Evolutionary conservation across 2,797 vertebrate species (phyloP).

Genomic region (Darevskia mixta): DNA sequence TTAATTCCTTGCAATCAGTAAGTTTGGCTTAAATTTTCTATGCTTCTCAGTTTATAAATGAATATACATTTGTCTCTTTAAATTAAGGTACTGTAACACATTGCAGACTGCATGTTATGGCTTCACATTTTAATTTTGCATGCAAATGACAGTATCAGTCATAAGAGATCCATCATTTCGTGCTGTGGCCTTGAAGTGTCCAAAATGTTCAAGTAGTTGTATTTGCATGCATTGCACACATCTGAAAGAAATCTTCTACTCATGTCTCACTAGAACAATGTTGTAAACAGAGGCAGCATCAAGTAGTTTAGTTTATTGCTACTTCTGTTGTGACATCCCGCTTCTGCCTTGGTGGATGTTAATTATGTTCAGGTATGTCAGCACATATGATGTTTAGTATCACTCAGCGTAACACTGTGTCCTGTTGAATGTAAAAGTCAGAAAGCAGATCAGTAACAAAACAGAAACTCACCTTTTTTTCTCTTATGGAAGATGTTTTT

Average conservation of each 20-base stretch:
- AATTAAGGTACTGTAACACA: constrained; percentile 52
- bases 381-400: not conserved
- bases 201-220: constrained; percentile 50
- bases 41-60: constrained; percentile 42
- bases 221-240: constrained; percentile 35
- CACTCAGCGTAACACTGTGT: rapidly evolving
- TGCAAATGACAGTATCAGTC: constrained; percentile 61
- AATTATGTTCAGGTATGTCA: rapidly evolving
- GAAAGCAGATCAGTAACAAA: not conserved
- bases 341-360: not conserved
- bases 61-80: constrained; percentile 63
- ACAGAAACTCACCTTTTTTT: not conserved
- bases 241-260: constrained; percentile 54
- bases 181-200: constrained; percentile 48
- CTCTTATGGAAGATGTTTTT: not conserved
- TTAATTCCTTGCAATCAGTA: constrained; percentile 30
- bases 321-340: constrained; percentile 9
- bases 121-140: constrained; percentile 61
- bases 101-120: constrained; percentile 58
- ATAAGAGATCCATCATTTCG: constrained; percentile 62
- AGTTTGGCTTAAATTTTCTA: constrained; percentile 48
- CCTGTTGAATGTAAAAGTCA: not conserved
- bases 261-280: constrained; percentile 34
- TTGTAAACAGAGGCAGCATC: constrained; percentile 6
- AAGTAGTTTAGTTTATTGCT: constrained; percentile 23